Evolutionary conservation across 2,888 invertebrate genomes (phyloP), one percentile per base, ranked within the genome.

Genomic region (Urechis unicinctus): DNA sequence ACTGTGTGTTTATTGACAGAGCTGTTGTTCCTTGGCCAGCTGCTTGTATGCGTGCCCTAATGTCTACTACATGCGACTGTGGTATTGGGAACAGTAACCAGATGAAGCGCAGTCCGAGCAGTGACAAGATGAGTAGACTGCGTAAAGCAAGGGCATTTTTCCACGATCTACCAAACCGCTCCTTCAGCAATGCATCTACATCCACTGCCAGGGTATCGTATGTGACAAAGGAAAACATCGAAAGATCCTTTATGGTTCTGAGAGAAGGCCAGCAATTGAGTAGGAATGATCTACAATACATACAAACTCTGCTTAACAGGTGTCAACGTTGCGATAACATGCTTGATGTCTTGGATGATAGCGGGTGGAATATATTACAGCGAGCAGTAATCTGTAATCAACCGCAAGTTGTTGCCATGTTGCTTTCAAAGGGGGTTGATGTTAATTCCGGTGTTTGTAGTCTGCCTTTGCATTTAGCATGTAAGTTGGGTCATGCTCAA

Each of bases 381-480:
- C 85, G 85, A 66, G 86, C 86, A 68, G 85, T 88, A 13, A 85
- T 86, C 47, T 81, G 85, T 54, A 85, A 86, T 75, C 85, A 62
- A 49, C 52, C 56, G 9, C 62, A 62, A 42, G 52, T 65, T 2
- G 61, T 75, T 25, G 58, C 69, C n/a, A 65, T 63, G 45, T 61
- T 67, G 30, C 55, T 65, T 17, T 31, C 60, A 41, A 55, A 63
- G 31, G 66, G 66, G 9, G 86, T 86, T 85, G 86, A 86, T 71
- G 83, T 85, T 2, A 86, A 87, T 74, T 79, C 85, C 24, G 85
- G 85, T 61, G 83, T 85, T n/a, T 88, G 88, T 71, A 87, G 87
- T 62, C 79, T 87, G 51, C 88, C 88, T 1, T 77, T 88, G 50
- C 88, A 88, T 71, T 85, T 88, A 56, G 88, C 88, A 22, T 87